phyloP scores from a whole-genome alignment of 2,113 vertebrate species.

The Alethe castanea region DNA sequence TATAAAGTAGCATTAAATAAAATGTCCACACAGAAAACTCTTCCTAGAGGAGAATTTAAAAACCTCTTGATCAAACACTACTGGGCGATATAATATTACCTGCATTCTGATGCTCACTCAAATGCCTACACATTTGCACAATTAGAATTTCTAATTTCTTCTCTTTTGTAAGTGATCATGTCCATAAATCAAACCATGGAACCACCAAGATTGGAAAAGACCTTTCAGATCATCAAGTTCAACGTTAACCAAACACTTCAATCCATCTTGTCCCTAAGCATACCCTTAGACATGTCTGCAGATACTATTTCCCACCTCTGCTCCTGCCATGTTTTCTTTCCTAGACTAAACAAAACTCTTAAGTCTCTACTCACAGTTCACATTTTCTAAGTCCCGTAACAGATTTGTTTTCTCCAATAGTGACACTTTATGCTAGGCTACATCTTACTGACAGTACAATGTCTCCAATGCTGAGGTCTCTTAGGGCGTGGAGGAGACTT shows the following conservation, averaged over 20 bases:
- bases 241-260: neutral
- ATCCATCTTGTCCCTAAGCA: neutral
- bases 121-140: neutral
- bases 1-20: neutral
- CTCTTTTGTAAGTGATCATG: accelerated
- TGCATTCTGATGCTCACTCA: neutral
- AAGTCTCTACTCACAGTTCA: neutral
- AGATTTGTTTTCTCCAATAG: neutral
- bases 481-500: neutral
- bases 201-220: neutral
- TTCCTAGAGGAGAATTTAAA: neutral
- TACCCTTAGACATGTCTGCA: neutral
- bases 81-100: neutral
- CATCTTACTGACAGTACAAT: neutral
- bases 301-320: neutral
- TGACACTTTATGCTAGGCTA: neutral
- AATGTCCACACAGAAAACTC: neutral
- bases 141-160: neutral
- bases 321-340: neutral
- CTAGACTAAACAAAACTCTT: neutral
- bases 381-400: neutral
- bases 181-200: neutral
- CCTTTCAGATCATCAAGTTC: neutral
- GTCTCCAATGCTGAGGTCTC: neutral
- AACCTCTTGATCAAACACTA: neutral